Evolutionary conservation across 2,797 vertebrate species (phyloP).

Genomic region (Danio kyathit): DNA sequence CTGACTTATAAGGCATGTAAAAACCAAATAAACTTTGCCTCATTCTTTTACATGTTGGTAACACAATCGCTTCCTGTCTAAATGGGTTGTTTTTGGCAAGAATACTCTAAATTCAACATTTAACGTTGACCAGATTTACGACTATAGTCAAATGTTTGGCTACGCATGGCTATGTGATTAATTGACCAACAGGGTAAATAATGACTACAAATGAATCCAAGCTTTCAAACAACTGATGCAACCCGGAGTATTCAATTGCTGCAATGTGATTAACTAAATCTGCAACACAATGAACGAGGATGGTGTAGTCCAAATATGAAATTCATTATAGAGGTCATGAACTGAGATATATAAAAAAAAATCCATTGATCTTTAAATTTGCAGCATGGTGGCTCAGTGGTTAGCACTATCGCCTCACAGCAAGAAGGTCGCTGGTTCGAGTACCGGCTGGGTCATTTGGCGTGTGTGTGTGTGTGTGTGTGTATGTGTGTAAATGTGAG

Average conservation of each 20-base stretch:
- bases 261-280: conserved; percentile 7
- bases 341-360: too few species aligned
- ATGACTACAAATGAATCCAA: neutral
- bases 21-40: neutral
- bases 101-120: conserved; percentile 17
- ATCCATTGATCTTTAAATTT: too few species aligned
- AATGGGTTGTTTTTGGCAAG: conserved; percentile 20
- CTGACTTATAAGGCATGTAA: neutral
- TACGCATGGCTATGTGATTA: neutral
- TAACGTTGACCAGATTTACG: conserved; percentile 26
- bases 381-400: too few species aligned
- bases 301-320: neutral
- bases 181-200: conserved; percentile 10
- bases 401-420: too few species aligned
- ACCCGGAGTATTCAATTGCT: neutral
- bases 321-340: neutral
- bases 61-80: neutral
- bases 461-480: too few species aligned
- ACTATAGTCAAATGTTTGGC: conserved; percentile 15
- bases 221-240: conserved; percentile 22
- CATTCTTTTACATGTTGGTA: conserved; percentile 4
- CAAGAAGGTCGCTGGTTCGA: too few species aligned
- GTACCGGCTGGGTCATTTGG: too few species aligned
- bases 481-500: too few species aligned
- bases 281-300: neutral